A percentile compares a stretch with the other conserved stretches of the same genome.
Evolutionary conservation across 2,113 vertebrate genomes (phyloP).

Genomic region (Rhynchomys soricoides): DNA sequence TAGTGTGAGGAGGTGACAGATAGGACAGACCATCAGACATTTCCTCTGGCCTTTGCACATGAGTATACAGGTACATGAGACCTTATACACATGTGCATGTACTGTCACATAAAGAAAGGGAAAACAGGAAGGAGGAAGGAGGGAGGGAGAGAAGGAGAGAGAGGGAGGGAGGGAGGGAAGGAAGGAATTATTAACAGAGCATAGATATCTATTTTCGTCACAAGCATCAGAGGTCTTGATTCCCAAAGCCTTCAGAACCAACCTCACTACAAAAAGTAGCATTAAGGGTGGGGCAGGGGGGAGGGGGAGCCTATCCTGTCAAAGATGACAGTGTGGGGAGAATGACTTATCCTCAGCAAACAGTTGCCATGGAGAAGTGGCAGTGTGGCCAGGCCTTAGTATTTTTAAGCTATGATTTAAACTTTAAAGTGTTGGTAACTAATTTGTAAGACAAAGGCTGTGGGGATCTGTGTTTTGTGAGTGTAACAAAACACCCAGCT

Average conservation of each 20-base stretch:
- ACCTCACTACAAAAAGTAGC: not conserved
- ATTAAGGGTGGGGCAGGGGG: not conserved
- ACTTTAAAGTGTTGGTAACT: conserved; percentile 30
- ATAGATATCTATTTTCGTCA: not conserved
- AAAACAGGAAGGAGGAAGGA: not conserved
- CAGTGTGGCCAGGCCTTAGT: not conserved
- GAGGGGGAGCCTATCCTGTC: not conserved
- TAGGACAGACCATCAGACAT: not conserved
- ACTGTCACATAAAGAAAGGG: not conserved
- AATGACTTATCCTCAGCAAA: not conserved
- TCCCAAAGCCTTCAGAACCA: not conserved
- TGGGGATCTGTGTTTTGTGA: accelerated
- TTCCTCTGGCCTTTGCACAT: not conserved
- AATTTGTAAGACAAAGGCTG: not conserved
- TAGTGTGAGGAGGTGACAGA: not conserved
- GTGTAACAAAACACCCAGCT: not conserved
- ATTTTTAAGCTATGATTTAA: not conserved
- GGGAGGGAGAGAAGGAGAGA: no score
- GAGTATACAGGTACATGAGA: no score
- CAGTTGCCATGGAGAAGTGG: not conserved
- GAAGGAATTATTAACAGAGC: not conserved
- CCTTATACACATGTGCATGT: no score
- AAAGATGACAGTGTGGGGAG: not conserved
- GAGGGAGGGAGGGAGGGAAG: no score
- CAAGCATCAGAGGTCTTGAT: not conserved